Percentiles rank a stretch among this genome's conserved stretches.
Conservation (phyloP, 2,797 vertebrate genomes). For the Peromyscus nudipes region DNA sequence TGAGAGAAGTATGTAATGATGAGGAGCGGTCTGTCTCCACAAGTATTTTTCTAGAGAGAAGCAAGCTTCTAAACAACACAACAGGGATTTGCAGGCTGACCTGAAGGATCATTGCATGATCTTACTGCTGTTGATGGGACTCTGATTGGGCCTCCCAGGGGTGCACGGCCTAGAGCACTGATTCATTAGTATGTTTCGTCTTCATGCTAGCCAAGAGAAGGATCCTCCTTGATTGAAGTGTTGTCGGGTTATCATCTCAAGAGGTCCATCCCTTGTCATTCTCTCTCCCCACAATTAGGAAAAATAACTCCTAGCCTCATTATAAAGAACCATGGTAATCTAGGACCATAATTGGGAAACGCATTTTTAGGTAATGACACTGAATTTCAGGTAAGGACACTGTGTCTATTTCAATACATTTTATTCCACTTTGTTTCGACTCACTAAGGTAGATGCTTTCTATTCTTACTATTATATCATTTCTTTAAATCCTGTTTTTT, state of each 20-base stretch:
- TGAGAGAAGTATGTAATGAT: conserved; percentile 65
- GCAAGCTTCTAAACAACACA: conserved; percentile 72
- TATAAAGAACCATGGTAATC: conserved; percentile 79
- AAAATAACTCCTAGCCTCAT: conserved; percentile 58
- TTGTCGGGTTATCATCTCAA: conserved; percentile 84
- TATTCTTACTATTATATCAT: background rate
- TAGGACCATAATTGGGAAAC: conserved; percentile 71
- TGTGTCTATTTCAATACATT: background rate
- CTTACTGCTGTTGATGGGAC: conserved; percentile 81
- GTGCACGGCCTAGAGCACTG: conserved; percentile 79
- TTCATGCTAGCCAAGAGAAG: conserved; percentile 81
- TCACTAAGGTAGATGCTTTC: conserved; percentile 6
- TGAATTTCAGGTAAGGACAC: conserved; percentile 53
- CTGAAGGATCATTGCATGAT: conserved; percentile 82
- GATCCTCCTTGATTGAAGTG: conserved; percentile 83
- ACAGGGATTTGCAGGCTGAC: conserved; percentile 78
- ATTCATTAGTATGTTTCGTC: conserved; percentile 89
- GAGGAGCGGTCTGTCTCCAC: conserved; percentile 80
- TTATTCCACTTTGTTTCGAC: background rate
- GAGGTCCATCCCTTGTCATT: conserved; percentile 81
- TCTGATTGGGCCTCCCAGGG: conserved; percentile 83
- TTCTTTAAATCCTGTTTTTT: background rate
- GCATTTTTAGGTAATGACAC: conserved; percentile 47
- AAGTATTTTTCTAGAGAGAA: conserved; percentile 76
- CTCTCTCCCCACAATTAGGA: conserved; percentile 73